Base-by-base conservation (phyloP, 2,113 vertebrate species). In the Bostrychus sinensis region DNA sequence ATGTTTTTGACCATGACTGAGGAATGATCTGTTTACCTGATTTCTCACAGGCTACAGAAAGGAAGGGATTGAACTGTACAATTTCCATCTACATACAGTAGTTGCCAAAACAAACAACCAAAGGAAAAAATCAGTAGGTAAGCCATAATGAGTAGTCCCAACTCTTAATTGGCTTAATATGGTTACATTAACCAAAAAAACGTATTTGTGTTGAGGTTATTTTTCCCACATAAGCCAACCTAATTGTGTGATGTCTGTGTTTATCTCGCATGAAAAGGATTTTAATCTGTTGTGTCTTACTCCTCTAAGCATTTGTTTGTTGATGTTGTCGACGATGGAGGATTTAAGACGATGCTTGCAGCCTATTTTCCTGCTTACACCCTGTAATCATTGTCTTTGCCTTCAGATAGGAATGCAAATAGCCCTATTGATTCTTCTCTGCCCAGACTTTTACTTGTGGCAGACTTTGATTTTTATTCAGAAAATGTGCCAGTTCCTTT, bases 281-380 rank as follows among this genome's bases (percentile, higher is more conserved):
- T 51, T 51, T 28, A 51, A 51, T 51, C 25, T 30, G 16, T 51
- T 51, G 25, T 51, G 25, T 30, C 25, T 28, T 28, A 51, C 48
- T 28, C 48, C 25, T 51, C 48, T 14, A 48, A 48, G 45, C 22
- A 30, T 51, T 51, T 30, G 48, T 55, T 55, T 55, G 53, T 34
- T 34, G 53, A 32, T 51, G 48, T 51, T 28, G 48, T 51, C 25
- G 14, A 23, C 10, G 48, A 28, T 51, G 12, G 7, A 51, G 32
- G 53, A 55, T 55, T 55, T 55, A 22, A 32, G 22, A 23, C 16
- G 10, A 26, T 45, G 7, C 55, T 4, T 0, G 30, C 6, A 13
- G 43, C 48, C 17, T 72, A 41, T 34, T 38, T 9, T 58, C 26
- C 25, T 54, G 10, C 38, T 46, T 42, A 17, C 13, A 28, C 7